Conservation (phyloP, 2,797 vertebrate genomes). For the Botia almorhae region DNA sequence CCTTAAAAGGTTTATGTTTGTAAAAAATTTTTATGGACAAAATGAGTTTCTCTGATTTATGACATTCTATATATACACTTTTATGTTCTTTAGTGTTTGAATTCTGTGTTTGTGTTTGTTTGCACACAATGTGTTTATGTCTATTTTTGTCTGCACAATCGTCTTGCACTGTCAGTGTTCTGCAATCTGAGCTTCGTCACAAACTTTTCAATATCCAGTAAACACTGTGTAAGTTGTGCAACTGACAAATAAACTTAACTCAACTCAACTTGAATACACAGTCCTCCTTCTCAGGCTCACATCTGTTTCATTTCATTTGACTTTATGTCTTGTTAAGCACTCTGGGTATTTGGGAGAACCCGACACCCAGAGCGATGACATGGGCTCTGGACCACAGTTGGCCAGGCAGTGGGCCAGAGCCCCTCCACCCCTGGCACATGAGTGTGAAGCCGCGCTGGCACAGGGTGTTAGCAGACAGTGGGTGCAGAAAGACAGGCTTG, state of each 20-base stretch:
- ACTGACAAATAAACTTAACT: constrained; percentile 31
- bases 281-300: constrained; percentile 43
- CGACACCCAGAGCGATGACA: constrained; percentile 50
- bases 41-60: background rate
- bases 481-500: constrained; percentile 3
- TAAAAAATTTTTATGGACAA: background rate
- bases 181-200: background rate
- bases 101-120: background rate
- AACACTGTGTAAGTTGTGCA: constrained; percentile 17
- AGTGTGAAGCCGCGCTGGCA: constrained; percentile 1
- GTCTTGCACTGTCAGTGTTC: constrained; percentile 21
- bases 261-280: background rate
- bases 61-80: background rate
- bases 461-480: constrained; percentile 37
- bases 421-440: constrained; percentile 29
- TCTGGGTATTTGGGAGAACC: constrained; percentile 52
- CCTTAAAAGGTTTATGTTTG: no score
- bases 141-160: constrained; percentile 15
- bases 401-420: constrained; percentile 42
- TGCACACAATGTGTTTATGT: background rate
- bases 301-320: constrained; percentile 64
- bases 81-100: constrained; percentile 5
- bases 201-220: constrained; percentile 8
- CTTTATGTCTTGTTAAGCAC: constrained; percentile 59
- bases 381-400: constrained; percentile 35